Evolutionary conservation across 2,113 vertebrate species (phyloP), one percentile per base, ranked within the genome.

Genomic region (Atherinomorus stipes): DNA sequence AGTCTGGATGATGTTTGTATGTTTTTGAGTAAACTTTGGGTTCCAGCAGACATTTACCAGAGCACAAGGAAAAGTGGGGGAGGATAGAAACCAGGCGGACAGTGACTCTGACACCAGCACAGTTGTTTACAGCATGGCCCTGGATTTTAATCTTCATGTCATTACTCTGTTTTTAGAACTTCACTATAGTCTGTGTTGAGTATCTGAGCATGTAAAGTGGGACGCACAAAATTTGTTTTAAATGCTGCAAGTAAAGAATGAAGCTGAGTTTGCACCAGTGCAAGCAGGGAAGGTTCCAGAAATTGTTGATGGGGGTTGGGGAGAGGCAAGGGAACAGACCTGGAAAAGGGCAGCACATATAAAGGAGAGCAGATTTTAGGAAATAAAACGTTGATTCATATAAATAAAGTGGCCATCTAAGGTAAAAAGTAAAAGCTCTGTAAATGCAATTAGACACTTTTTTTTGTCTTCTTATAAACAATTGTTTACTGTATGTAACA

Each of bases 71-170:
- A 56, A 60, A 26, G 60, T 13, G 21, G 38, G 53, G 45, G 40
- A 85, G 85, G 83, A 63, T 58, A 60, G 73, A 77, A 71, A 85
- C 83, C 85, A 73, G 51, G 56, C 84, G 90, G 87, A 79, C 90
- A 91, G 37, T 86, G 88, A 91, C 87, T 80, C 77, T 45, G 57
- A 63, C 31, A 53, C 45, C 45, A 44, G 34, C 42, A 64, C 22
- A 8, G 13, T 10, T 54, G 50, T 64, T 59, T 60, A 75, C 28
- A 71, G 69, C 68, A 56, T 45, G 31, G 34, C 12, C 58, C 68
- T 49, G 18, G 22, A 78, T 19, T 53, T 65, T 64, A 37, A 13
- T 53, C 25, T 71, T 66, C 38, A 44, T 64, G 18, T 59, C 23
- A 12, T 71, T 51, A 31, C 34, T 38, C 50, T 80, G 54, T 80